Base-by-base conservation (phyloP, 2,113 vertebrate species). In the Platichthys stellatus region DNA sequence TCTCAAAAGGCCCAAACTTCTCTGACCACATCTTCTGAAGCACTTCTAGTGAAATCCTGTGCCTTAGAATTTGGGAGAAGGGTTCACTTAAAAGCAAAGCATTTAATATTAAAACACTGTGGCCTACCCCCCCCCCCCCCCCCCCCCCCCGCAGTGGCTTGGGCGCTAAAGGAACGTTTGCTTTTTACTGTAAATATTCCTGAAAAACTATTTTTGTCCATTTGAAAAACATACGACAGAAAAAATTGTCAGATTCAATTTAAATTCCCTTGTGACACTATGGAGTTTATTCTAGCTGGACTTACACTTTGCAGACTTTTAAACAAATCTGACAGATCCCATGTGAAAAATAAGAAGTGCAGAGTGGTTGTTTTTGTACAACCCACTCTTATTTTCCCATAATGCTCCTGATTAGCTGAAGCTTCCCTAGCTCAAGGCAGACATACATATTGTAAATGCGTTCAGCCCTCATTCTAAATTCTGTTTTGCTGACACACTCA, bases 361-460 rank as follows among this genome's bases (percentile, higher is more conserved):
- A 18, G 21, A 40, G 21, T 21, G 0, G 18, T 71, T 40, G 38
- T 28, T 57, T 45, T 56, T 3, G 11, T 11, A 74, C 17, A 63
- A n/a, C 49, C 43, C n/a, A 0, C 57, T 58, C n/a, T 65, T 21
- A 45, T 68, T 61, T 74, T 23, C 15, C 45, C 5, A 63, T 78
- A 28, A 53, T 20, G 47, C 43, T 54, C 40, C 24, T 2, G 4
- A 40, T 74, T 7, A 65, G 35, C 53, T 72, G 20, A 53, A 49
- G 53, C 26, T 26, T 2, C 78, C 43, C 75, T 40, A 59, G 38
- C 60, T 71, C 2, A 23, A 60, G 31, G 72, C 59, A 60, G n/a
- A 49, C 28, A 31, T 58, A 13, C 14, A 68, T 49, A 62, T 74
- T 86, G 58, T 62, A 63, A 76, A 88, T 49, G 45, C 66, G 7